Conservation (phyloP, 1,140 invertebrate genomes). For the Aphis gossypii region DNA sequence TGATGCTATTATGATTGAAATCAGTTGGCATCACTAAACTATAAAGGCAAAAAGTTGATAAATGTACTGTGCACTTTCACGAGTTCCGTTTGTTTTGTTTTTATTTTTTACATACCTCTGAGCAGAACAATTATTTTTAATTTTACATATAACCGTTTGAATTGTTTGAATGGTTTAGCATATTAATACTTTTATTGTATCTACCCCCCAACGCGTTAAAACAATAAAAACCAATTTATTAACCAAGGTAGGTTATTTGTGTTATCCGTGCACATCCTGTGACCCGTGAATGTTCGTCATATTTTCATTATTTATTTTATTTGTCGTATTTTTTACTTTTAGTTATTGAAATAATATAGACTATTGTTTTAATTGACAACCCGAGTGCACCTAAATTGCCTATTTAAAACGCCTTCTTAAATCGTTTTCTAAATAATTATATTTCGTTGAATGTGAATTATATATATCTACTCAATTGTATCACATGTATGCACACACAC, state of each 20-base stretch:
- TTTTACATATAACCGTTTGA: neutral
- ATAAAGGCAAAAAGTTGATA: neutral
- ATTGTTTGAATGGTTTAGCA: neutral
- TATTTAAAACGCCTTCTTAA: conserved; percentile 54
- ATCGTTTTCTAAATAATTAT: neutral
- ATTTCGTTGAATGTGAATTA: neutral
- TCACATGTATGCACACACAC: neutral
- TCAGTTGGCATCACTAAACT: neutral
- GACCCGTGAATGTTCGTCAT: neutral
- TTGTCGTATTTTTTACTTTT: neutral
- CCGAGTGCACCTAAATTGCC: conserved; percentile 38
- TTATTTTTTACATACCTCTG: too few species aligned
- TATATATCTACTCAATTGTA: neutral
- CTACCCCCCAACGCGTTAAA: neutral
- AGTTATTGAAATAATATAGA: neutral
- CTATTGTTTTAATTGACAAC: conserved; percentile 24
- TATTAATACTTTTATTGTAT: conserved; percentile 17
- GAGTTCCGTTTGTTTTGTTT: conserved; percentile 5
- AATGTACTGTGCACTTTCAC: neutral
- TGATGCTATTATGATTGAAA: neutral
- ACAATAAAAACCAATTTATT: conserved; percentile 39
- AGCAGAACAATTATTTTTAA: conserved; percentile 22
- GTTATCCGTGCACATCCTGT: neutral
- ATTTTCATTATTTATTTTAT: neutral
- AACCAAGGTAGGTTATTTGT: neutral